These are phyloP conservation scores for Lypha dubia DNA, from an alignment of 2,888 invertebrate species.

Conservation along the genomic window DNA sequence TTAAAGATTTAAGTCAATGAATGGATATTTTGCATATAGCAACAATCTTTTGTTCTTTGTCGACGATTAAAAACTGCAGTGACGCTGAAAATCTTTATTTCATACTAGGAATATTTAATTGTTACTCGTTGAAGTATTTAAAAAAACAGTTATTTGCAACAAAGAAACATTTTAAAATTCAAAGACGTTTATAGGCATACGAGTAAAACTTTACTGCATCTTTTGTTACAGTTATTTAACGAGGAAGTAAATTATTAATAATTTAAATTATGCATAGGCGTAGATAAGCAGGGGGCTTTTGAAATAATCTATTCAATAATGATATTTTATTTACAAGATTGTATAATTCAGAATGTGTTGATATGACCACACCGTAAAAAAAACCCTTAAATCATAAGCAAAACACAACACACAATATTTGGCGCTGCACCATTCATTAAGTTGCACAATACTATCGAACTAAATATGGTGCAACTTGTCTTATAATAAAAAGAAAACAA, in stretches of 20 bases:
- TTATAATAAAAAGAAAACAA: too few relatives aligned
- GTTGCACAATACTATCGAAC: too few relatives aligned
- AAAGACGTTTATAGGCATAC: background rate
- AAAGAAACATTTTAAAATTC: too few relatives aligned
- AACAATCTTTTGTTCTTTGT: background rate
- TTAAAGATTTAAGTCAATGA: background rate
- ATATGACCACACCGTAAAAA: too few relatives aligned
- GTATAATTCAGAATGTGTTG: background rate
- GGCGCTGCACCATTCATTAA: too few relatives aligned
- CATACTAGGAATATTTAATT: conserved; percentile 7
- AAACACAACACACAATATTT: too few relatives aligned
- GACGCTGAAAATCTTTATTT: background rate
- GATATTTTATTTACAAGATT: background rate
- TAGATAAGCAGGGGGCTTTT: background rate
- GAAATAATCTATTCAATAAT: background rate
- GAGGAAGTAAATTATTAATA: conserved; percentile 4
- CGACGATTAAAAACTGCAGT: conserved; percentile 5
- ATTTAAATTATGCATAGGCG: background rate
- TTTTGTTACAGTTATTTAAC: background rate
- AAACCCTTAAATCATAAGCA: too few relatives aligned
- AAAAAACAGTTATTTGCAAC: conserved; percentile 18
- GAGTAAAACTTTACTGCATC: background rate
- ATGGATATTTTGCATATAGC: conserved; percentile 20
- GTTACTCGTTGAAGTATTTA: conserved; percentile 15
- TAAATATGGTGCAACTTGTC: too few relatives aligned